phyloP scores from a whole-genome alignment of 2,888 invertebrate species.

The Dryomyza anilis region DNA sequence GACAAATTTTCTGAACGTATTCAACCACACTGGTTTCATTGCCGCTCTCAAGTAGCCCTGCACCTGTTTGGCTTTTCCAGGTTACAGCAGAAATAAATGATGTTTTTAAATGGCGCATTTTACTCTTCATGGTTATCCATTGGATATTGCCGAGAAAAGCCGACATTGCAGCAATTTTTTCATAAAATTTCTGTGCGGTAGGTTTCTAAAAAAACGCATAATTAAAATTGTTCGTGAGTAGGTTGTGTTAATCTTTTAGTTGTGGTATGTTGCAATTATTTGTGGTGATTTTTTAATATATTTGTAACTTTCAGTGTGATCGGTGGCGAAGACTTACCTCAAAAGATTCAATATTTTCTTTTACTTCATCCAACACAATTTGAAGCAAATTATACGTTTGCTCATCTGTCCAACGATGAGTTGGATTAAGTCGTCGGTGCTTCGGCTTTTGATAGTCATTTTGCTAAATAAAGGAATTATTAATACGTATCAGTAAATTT shows the following conservation, averaged over 20 bases:
- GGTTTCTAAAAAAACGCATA: not conserved
- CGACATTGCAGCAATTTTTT: not conserved
- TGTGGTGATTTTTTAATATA: too few species aligned
- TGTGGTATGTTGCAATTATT: too few species aligned
- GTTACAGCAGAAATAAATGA: not conserved
- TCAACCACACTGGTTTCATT: not conserved
- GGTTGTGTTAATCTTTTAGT: too few species aligned
- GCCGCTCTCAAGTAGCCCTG: not conserved
- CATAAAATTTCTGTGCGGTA: not conserved
- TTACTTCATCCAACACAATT: not conserved
- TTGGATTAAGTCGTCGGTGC: not conserved
- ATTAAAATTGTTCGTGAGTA: too few species aligned
- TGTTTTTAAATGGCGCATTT: not conserved
- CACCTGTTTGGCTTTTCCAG: not conserved
- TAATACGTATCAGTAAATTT: too few species aligned
- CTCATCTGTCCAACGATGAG: not conserved
- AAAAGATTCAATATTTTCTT: not conserved
- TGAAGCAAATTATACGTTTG: not conserved
- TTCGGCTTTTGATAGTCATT: not conserved
- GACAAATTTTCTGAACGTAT: not conserved
- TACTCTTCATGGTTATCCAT: not conserved
- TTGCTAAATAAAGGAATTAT: too few species aligned
- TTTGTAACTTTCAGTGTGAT: too few species aligned
- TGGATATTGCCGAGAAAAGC: too few species aligned
- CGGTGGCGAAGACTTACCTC: not conserved